Evolutionary conservation across 2,113 vertebrate genomes (phyloP).

Genomic region (Pionites leucogaster): DNA sequence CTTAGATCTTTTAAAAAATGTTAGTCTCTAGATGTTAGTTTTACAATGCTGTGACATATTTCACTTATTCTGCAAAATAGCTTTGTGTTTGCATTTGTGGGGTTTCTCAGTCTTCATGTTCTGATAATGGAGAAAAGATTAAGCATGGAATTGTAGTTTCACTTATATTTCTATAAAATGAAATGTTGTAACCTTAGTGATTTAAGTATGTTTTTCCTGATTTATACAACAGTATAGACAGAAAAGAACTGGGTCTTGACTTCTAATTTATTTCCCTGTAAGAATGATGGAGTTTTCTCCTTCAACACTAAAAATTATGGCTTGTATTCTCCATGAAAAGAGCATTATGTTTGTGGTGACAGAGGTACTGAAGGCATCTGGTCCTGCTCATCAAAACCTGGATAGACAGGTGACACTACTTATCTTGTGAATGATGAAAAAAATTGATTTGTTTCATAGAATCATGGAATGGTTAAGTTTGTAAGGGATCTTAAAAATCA

Average conservation of each 20-base stretch:
- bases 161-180: neutral
- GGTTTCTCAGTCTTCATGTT: neutral
- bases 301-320: neutral
- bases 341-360: neutral
- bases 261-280: neutral
- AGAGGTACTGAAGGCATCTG: neutral
- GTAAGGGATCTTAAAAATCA: too few species aligned
- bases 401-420: neutral
- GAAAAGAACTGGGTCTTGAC: neutral
- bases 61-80: neutral
- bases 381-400: neutral
- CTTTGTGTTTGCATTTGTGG: neutral
- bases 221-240: neutral
- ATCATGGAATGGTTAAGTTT: too few species aligned
- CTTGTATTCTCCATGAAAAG: neutral
- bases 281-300: neutral
- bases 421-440: neutral
- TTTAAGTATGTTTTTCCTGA: neutral
- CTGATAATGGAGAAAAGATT: neutral
- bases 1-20: neutral
- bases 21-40: neutral
- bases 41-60: neutral
- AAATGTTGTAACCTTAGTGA: neutral
- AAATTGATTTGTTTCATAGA: neutral
- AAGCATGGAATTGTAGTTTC: neutral